These are phyloP conservation scores for Micropoecilia bifurca DNA, from an alignment of 2,797 vertebrate species.

Conservation along the genomic window DNA sequence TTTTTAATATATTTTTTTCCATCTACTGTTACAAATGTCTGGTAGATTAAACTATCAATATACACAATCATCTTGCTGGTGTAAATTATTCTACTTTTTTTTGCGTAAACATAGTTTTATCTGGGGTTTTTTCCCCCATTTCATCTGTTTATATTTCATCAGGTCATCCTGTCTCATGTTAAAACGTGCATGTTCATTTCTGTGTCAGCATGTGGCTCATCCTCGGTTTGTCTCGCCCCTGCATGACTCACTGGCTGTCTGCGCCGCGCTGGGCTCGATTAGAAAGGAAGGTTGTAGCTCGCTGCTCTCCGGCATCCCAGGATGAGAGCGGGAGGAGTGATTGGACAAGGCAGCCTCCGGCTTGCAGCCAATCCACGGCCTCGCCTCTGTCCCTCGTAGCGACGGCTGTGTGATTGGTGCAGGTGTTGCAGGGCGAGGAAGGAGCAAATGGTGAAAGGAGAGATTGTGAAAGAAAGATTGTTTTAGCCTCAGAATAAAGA, in stretches of 20 bases:
- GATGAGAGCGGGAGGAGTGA: slow-evolving; percentile 61
- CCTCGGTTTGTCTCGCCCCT: slow-evolving; percentile 62
- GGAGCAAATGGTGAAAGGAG: slow-evolving; percentile 41
- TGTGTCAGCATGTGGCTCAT: slow-evolving; percentile 53
- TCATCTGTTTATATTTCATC: slow-evolving; percentile 1
- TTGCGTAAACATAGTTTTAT: neutral
- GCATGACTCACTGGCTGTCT: slow-evolving; percentile 77
- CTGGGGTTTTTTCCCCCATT: neutral
- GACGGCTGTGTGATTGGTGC: slow-evolving; percentile 75
- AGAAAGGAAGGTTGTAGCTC: slow-evolving; percentile 56
- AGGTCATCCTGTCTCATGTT: slow-evolving; percentile 23
- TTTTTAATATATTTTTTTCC: neutral
- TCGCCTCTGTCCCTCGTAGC: slow-evolving; percentile 66
- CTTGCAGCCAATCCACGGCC: slow-evolving; percentile 72
- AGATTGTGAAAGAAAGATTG: slow-evolving; percentile 28
- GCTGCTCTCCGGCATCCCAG: slow-evolving; percentile 57
- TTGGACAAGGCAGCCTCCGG: slow-evolving; percentile 67
- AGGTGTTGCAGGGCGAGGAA: slow-evolving; percentile 82
- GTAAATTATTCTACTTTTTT: neutral
- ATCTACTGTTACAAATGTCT: neutral
- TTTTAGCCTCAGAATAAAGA: slow-evolving; percentile 30
- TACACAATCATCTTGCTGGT: neutral
- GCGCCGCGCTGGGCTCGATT: slow-evolving; percentile 53
- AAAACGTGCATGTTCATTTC: slow-evolving; percentile 24
- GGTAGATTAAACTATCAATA: neutral